Evolutionary conservation across 2,113 vertebrate genomes (phyloP), one percentile per base, ranked within the genome.

Genomic region (Python bivittatus): DNA sequence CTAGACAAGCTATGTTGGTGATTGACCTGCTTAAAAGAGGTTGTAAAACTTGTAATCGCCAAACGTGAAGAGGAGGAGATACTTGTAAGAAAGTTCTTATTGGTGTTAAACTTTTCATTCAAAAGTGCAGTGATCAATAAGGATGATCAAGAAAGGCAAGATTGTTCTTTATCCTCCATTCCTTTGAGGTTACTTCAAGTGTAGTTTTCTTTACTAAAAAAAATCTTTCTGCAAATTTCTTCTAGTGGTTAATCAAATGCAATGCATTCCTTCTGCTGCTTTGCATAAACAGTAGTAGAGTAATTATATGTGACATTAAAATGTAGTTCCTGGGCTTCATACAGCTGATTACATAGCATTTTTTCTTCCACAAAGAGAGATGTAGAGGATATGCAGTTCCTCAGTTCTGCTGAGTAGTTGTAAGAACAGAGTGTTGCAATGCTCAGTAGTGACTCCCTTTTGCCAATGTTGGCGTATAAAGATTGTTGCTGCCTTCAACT

Each of bases 401-500:
- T 38, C n/a, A 1, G 20, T 29, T 44, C 0, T 0, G 0, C 17
- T 86, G 84, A 94, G 92, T 25, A 61, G 15, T 9, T 68, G 29
- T 64, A 91, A 91, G 60, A 44, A 0, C 1, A 53, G 27, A 90
- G 25, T 90, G 48, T 56, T 91, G 60, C 44, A 86, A 6, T 23
- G 86, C n/a, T 7, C 13, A 11, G 1, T 38, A 25, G 23, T n/a
- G 4, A 88, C 42, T 84, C 22, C 54, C 25, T 88, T 86, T 52
- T 86, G 7, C 22, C 4, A 54, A 0, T 60, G 85, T n/a, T 89
- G n/a, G 20, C 93, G 4, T 1, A 1, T 91, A 72, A 56, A 1
- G 15, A 86, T 90, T 58, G 23, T 91, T 42, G 52, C 84, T 9
- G 5, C 85, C 91, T 58, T 91, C 94, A 88, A 68, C 20, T 2